A percentile compares a stretch with the other conserved stretches of the same genome.
phyloP scores from a whole-genome alignment of 2,888 invertebrate species.

The Diabrotica balteata region DNA sequence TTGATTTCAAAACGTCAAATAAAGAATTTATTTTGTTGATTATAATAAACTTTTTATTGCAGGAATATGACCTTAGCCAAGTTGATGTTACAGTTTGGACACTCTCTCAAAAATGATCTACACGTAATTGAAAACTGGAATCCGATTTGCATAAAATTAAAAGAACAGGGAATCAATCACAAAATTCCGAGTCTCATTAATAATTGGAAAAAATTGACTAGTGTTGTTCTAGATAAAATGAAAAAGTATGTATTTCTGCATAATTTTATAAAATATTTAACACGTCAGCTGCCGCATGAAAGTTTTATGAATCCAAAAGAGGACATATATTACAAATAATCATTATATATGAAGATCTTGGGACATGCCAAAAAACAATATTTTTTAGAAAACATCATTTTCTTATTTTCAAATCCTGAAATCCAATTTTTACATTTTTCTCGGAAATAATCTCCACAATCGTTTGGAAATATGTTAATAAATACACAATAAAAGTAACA shows the following conservation, averaged over 20 bases:
- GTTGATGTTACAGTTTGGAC: conserved; percentile 5
- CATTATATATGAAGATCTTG: no score
- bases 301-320: no score
- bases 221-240: neutral
- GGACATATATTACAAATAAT: no score
- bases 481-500: no score
- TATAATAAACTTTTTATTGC: conserved; percentile 1
- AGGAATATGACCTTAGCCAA: conserved; percentile 5
- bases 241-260: neutral
- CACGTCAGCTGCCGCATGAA: no score
- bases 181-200: conserved; percentile 10
- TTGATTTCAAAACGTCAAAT: neutral
- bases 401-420: no score
- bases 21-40: conserved; percentile 1
- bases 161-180: conserved; percentile 6
- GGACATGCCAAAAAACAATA: no score
- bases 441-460: no score
- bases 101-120: neutral
- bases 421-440: no score
- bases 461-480: no score
- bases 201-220: conserved; percentile 7
- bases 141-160: conserved; percentile 5
- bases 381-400: no score
- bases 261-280: no score
- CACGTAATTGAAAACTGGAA: conserved; percentile 9